Conservation (phyloP, 2,797 vertebrate genomes). For the Merluccius polli region DNA sequence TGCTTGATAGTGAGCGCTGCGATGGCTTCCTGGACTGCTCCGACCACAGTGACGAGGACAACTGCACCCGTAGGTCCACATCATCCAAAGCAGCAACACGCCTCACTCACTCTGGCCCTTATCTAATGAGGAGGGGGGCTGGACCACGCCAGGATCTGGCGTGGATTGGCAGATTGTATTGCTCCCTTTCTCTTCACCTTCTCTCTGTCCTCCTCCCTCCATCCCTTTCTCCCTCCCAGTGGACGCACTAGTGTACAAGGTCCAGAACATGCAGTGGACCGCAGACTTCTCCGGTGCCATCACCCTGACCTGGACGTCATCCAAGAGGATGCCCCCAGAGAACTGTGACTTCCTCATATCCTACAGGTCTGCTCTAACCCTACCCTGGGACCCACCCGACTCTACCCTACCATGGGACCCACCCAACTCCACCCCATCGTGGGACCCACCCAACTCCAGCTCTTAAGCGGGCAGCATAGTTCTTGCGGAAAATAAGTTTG, state of each 20-base stretch:
- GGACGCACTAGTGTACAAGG: slow-evolving; percentile 84
- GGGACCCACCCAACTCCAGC: no score
- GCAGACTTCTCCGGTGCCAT: slow-evolving; percentile 84
- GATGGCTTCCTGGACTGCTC: slow-evolving; percentile 94
- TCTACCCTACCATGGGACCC: neutral
- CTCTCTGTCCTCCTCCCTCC: neutral
- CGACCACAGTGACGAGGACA: slow-evolving; percentile 87
- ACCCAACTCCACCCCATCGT: no score
- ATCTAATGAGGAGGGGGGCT: neutral
- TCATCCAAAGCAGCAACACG: neutral
- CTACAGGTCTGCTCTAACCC: slow-evolving; percentile 77
- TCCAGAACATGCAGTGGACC: slow-evolving; percentile 93
- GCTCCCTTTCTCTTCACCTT: neutral
- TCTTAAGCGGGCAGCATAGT: no score
- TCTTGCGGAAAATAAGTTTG: no score
- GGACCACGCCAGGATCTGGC: neutral
- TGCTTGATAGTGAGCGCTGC: slow-evolving; percentile 79
- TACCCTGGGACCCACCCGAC: neutral
- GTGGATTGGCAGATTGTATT: neutral
- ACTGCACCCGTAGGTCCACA: slow-evolving; percentile 81
- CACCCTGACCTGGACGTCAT: slow-evolving; percentile 87
- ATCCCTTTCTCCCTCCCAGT: slow-evolving; percentile 55
- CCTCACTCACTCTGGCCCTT: neutral
- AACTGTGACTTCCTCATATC: slow-evolving; percentile 86
- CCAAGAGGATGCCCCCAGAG: slow-evolving; percentile 84